These are phyloP conservation scores for Alviniconcha strummeri DNA, from an alignment of 2,888 invertebrate species.

Conservation along the genomic window DNA sequence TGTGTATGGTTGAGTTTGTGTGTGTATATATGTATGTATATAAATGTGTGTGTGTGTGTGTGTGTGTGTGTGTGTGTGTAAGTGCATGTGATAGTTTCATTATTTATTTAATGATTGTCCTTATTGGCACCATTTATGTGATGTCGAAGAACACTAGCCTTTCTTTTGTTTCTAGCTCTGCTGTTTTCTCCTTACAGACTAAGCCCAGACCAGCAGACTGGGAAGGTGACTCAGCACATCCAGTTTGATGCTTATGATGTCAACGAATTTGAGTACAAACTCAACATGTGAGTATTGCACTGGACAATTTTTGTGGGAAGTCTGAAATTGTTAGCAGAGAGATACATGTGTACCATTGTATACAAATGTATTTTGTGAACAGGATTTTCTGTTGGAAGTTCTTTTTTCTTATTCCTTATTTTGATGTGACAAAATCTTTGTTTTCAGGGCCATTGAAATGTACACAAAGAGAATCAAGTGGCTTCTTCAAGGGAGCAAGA, in stretches of 20 bases:
- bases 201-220: constrained; percentile 65
- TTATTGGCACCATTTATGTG: neutral
- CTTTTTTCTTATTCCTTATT: too few relatives aligned
- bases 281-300: constrained; percentile 62
- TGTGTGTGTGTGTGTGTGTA: neutral
- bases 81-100: neutral
- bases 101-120: neutral
- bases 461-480: constrained; percentile 74
- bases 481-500: constrained; percentile 71
- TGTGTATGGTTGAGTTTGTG: neutral
- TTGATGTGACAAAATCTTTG: too few relatives aligned
- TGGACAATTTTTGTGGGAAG: neutral
- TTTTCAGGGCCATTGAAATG: constrained; percentile 68
- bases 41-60: neutral
- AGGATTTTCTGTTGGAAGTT: too few relatives aligned
- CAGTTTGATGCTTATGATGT: constrained; percentile 73
- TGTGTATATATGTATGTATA: neutral
- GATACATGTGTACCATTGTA: too few relatives aligned
- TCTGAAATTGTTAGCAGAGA: too few relatives aligned
- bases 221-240: constrained; percentile 70
- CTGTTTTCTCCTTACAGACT: constrained; percentile 47
- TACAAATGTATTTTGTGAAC: too few relatives aligned
- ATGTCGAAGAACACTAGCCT: neutral
- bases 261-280: constrained; percentile 73
- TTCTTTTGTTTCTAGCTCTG: neutral